A percentile compares a stretch with the other conserved stretches of the same genome.
These are phyloP conservation scores for Acleris holmiana DNA, from an alignment of 2,888 invertebrate genomes.

Conservation along the genomic window DNA sequence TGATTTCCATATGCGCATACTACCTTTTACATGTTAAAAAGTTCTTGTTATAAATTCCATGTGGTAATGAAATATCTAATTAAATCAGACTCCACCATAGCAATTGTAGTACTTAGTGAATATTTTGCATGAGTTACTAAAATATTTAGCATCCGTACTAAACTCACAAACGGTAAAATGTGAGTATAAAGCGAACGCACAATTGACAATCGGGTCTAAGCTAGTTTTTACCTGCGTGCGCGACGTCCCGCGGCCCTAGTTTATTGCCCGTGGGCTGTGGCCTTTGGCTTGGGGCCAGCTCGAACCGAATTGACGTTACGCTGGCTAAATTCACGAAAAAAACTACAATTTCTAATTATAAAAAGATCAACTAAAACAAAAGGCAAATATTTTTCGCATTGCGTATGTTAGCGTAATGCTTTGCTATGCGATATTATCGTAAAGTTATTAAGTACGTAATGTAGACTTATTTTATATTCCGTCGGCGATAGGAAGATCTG, in stretches of 20 bases:
- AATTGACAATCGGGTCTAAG: background rate
- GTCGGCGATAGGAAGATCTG: slow-evolving; percentile 19
- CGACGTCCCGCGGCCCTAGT: slow-evolving; percentile 3
- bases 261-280: slow-evolving; percentile 14
- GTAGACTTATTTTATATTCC: background rate
- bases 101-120: no score
- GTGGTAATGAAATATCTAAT: no score
- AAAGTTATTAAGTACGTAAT: background rate
- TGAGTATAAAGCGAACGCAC: background rate
- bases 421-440: background rate
- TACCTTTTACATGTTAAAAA: no score
- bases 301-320: slow-evolving; percentile 6
- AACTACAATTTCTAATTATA: no score
- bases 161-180: background rate
- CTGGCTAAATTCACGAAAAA: background rate
- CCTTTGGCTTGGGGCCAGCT: slow-evolving; percentile 19
- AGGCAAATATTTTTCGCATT: no score
- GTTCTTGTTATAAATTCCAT: no score
- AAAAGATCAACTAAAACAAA: no score
- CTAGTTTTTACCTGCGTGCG: slow-evolving; percentile 21
- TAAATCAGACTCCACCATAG: no score
- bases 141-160: background rate
- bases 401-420: background rate
- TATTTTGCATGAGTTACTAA: no score
- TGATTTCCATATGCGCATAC: no score